Base-by-base conservation (phyloP, 2,888 invertebrate genomes). In the Parelbella ahira region DNA sequence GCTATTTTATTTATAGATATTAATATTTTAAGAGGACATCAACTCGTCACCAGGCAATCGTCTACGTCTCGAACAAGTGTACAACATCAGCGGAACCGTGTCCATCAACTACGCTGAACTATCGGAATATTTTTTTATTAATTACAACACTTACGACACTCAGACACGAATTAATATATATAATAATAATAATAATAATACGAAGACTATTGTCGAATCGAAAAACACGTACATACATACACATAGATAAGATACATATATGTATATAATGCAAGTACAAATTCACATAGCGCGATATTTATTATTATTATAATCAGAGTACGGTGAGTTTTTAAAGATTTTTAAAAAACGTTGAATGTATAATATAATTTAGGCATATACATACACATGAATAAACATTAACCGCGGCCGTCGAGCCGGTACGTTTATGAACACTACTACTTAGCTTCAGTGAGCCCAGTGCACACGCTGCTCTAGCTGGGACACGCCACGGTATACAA, bases 251-350 rank as follows among this genome's bases (percentile, higher is more conserved):
- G 15, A 27, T 19, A 33, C 27, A n/a, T n/a, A n/a, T n/a, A n/a
- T n/a, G n/a, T n/a, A n/a, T n/a, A n/a, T n/a, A n/a, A 34, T 9
- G 41, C 41, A 15, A 20, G 27, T 41, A 41, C 32, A 33, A 19
- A 32, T 24, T 12, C 39, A 41, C 32, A 33, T 25, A 32, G 32
- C 25, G n/a, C n/a, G n/a, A n/a, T n/a, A 25, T 23, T 33, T 23
- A 18, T 19, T 33, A 25, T 25, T 19, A 3, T 11, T 29, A 32
- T 25, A 25, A 32, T 32, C 30, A 25, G 30, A 25, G 29, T 32
- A 39, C 20, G 19, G 19, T 32, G 32, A 32, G 30, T 18, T 8
- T 25, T 25, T 30, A 30, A 18, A 7, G 28, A 27, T 38, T 28
- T 24, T 21, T 30, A 15, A 15, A 3, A 23, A 8, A 30, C 8